Base-by-base conservation (phyloP, 2,113 vertebrate genomes). In the Rhipidura dahli region DNA sequence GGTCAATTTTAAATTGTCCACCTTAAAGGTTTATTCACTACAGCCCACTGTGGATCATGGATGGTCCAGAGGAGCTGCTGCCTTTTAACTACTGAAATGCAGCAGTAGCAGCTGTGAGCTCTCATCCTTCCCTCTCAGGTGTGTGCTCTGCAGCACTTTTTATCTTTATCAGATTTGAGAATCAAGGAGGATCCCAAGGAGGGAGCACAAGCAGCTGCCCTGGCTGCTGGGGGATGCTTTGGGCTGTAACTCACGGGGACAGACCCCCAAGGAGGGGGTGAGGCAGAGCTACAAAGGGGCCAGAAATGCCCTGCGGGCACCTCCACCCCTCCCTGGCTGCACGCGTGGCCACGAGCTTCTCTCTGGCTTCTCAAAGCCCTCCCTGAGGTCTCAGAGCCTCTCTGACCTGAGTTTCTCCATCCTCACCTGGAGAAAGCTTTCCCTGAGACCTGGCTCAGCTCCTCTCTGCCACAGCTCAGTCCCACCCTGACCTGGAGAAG, bases 321-420 rank as follows among this genome's bases (percentile, higher is more conserved):
- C 45, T 45, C 49, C 28, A 24, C 18, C 30, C 1, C 7, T 9
- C 27, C n/a, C 35, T 37, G 51, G 65, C 63, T 66, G 63, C 50
- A 9, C 13, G 2, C 19, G 6, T 10, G 40, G 28, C 13, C 26
- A 7, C 0, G 1, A 37, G 11, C 24, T 76, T 1, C 31, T 37
- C n/a, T 20, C n/a, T 30, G 49, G 6, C 31, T 31, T 24, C 79
- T 50, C 78, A 37, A 33, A 92, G 54, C 33, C 28, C 18, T 47
- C 26, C 53, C 20, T 0, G 0, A 16, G n/a, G n/a, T n/a, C n/a
- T n/a, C 10, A 85, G 19, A 85, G 13, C 13, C 14, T 39, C 45
- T 31, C 19, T 0, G 3, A 35, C 13, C 65, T 6, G 30, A 15
- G 21, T 28, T 75, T 30, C 50, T 82, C 60, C 27, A 27, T 39